Conservation (phyloP, 2,113 vertebrate species). For the Turdus rufiventris region DNA sequence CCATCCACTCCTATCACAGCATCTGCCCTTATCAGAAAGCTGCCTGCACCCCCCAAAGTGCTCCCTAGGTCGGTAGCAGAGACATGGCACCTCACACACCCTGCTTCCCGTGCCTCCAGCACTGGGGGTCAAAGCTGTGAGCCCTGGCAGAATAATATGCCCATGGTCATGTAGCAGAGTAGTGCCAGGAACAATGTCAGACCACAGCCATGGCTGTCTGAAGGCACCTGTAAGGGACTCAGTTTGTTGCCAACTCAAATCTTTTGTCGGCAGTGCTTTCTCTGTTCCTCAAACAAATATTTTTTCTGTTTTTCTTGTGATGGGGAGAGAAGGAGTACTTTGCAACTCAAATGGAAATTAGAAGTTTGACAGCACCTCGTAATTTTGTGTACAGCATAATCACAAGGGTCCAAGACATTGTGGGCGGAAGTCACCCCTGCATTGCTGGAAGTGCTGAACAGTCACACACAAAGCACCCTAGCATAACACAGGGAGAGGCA, state of each 20-base stretch:
- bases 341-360: not conserved
- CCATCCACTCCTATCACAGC: not conserved
- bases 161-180: not conserved
- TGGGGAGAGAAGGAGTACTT: not conserved
- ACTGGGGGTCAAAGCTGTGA: not conserved
- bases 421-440: not conserved
- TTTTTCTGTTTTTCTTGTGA: not conserved
- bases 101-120: not conserved
- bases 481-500: not conserved
- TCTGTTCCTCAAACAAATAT: not conserved
- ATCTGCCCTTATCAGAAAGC: not conserved
- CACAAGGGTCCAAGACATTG: not conserved
- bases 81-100: not conserved
- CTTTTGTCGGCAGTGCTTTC: not conserved
- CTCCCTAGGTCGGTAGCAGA: accelerated
- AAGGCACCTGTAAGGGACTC: not conserved
- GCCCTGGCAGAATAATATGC: not conserved
- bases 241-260: not conserved
- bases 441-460: not conserved
- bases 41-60: not conserved
- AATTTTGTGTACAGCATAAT: not conserved
- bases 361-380: not conserved
- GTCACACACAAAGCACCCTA: not conserved
- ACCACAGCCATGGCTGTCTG: not conserved
- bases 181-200: not conserved